Evolutionary conservation across 2,888 invertebrate species (phyloP), one percentile per base, ranked within the genome.

Genomic region (Parnassius orleans): DNA sequence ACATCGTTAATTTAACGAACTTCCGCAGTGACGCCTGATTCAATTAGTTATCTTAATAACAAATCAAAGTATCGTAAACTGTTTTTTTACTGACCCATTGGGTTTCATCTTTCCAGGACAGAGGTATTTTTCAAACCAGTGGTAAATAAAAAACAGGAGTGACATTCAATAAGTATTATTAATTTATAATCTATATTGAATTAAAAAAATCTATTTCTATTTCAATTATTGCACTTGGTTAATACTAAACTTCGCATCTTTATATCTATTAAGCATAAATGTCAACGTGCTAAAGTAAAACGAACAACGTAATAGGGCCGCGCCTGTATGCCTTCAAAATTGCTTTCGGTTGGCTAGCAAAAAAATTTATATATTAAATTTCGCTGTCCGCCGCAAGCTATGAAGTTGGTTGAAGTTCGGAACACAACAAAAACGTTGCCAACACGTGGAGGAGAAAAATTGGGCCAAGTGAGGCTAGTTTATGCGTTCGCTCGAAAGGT

Each of bases 351-450:
- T 46, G 57, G 69, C 48, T 68, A 66, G 66, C 76, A 80, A 80
- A 80, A 59, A 80, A 80, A 79, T 75, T 66, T 76, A 77, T 76
- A 63, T 75, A 79, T 74, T 71, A 77, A 80, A 78, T 78, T 79
- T 72, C 46, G 70, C 71, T 60, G 64, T 68, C 64, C 65, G 65
- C 65, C 69, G 67, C 71, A 67, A 61, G 53, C 65, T 61, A 65
- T 65, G 66, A 71, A 69, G 69, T 69, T 68, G 65, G 61, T 42
- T 54, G 47, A 65, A 71, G 65, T 72, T 70, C 10, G 53, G 57
- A 51, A 51, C 57, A 64, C 57, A 64, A 60, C 64, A 60, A 57
- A 57, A 61, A 57, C 57, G 50, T 53, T 54, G 64, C 60, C 57
- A 57, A 57, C 56, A 59, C 58, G 51, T 63, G 54, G 46, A 12